Evolutionary conservation across 2,888 invertebrate species (phyloP), one percentile per base, ranked within the genome.

Genomic region (Clunio marinus): DNA sequence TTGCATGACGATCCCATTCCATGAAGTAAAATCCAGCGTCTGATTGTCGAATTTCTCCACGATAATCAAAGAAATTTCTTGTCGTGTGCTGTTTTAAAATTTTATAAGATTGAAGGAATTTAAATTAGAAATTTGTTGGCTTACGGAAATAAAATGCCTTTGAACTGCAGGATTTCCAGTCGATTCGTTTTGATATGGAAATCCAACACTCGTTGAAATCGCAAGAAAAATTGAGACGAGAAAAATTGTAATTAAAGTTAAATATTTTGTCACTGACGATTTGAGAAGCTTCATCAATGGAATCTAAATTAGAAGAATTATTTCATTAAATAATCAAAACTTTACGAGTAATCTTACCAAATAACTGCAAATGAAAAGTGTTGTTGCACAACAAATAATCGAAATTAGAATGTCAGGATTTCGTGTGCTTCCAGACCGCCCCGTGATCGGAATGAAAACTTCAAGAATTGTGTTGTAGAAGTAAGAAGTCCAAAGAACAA

Each of bases 141-240:
- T 74, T 74, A 84, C 84, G 72, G 81, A 76, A 17, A 82, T 76
- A 69, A 80, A 77, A 70, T 81, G 78, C 27, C 85, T 74, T 72
- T 84, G 81, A 1, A 81, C 79, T 66, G 74, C 72, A 5, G 77
- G 77, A 27, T 73, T 69, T 17, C 73, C 74, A 7, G 75, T 73
- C 1, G 75, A 74, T 55, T 81, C 78, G 68, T 77, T 80, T 66
- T 77, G 77, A 73, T 82, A 85, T 1, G 85, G 84, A 72, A 83
- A 83, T 3, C 84, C 84, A 24, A 83, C 73, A 2, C 79, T 76
- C 10, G 66, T 68, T 24, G 75, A 74, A 20, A 72, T 73, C 1
- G 80, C 75, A 13, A 76, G 71, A 17, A 75, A 72, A 68, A 76
- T 74, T 20, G 76, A 74, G 17, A 75, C 70, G 7, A 75, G 58